A percentile compares a stretch with the other conserved stretches of the same genome.
These are phyloP conservation scores for Linyphia triangularis DNA, from an alignment of 2,888 invertebrate species.

Conservation along the genomic window DNA sequence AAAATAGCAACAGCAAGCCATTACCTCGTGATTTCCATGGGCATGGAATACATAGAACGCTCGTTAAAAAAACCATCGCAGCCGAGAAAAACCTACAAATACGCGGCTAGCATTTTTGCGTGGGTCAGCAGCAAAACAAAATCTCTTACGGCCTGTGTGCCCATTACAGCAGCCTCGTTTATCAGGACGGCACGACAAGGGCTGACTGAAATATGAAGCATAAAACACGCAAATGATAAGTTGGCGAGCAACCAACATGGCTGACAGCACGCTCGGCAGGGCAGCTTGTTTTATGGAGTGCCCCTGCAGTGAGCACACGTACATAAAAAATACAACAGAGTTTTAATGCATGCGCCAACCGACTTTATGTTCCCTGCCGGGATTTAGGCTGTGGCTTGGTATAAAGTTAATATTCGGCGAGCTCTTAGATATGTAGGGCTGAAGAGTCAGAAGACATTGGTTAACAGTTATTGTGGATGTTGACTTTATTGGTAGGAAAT, in stretches of 20 bases:
- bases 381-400: neutral
- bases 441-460: too few relatives aligned
- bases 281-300: conserved; percentile 53
- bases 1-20: conserved; percentile 35
- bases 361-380: conserved; percentile 42
- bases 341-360: conserved; percentile 33
- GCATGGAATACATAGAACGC: neutral
- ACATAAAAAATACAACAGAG: conserved; percentile 47
- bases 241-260: conserved; percentile 60
- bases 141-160: conserved; percentile 47
- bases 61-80: conserved; percentile 8
- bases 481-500: too few relatives aligned
- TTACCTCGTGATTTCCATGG: neutral
- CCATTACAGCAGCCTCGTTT: conserved; percentile 59
- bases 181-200: conserved; percentile 46
- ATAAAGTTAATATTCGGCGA: conserved; percentile 20
- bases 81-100: conserved; percentile 35
- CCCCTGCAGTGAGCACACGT: conserved; percentile 32
- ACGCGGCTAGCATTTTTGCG: conserved; percentile 39
- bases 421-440: neutral
- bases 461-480: too few relatives aligned
- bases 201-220: conserved; percentile 69
- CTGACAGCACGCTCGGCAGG: conserved; percentile 44
- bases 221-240: conserved; percentile 73
- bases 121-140: conserved; percentile 64